These are phyloP conservation scores for Cynoglossus semilaevis DNA, from an alignment of 2,113 vertebrate genomes.

Conservation along the genomic window DNA sequence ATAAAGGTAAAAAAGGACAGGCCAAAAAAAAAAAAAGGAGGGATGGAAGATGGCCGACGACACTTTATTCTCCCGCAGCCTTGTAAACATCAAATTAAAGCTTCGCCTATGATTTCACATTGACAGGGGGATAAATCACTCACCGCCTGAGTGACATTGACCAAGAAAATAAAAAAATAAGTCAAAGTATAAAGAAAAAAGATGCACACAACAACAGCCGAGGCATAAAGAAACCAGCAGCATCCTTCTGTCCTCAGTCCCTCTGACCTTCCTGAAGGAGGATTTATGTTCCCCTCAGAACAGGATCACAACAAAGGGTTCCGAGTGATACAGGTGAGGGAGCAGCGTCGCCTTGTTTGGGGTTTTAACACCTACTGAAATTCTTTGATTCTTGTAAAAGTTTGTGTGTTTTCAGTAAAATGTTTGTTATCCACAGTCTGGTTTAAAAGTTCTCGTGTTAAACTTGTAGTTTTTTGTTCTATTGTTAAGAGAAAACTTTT, in stretches of 20 bases:
- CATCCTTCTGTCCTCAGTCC: not conserved
- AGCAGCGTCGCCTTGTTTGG: not conserved
- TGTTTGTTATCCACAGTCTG: not conserved
- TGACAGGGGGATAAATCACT: slow-evolving; percentile 29
- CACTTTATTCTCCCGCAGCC: slow-evolving; percentile 5
- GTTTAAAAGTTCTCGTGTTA: slow-evolving; percentile 22
- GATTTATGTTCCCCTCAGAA: slow-evolving; percentile 12
- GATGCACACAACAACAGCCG: not conserved
- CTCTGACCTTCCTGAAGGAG: slow-evolving; percentile 11
- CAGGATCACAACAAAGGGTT: not conserved
- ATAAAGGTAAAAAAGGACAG: too few relatives aligned
- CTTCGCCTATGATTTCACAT: slow-evolving; percentile 56
- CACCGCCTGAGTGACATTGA: slow-evolving; percentile 24
- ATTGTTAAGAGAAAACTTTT: slow-evolving; percentile 22
- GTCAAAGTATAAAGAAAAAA: not conserved
- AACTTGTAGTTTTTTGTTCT: slow-evolving; percentile 18
- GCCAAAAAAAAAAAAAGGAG: not conserved
- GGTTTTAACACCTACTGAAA: slow-evolving; percentile 2
- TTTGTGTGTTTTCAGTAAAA: not conserved
- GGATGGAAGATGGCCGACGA: not conserved
- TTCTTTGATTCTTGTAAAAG: not conserved
- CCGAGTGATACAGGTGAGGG: not conserved
- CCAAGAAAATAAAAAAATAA: not conserved
- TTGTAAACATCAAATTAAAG: slow-evolving; percentile 60
- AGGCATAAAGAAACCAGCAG: not conserved